phyloP scores from a whole-genome alignment of 1,140 invertebrate species.

The Drosophila takahashii region DNA sequence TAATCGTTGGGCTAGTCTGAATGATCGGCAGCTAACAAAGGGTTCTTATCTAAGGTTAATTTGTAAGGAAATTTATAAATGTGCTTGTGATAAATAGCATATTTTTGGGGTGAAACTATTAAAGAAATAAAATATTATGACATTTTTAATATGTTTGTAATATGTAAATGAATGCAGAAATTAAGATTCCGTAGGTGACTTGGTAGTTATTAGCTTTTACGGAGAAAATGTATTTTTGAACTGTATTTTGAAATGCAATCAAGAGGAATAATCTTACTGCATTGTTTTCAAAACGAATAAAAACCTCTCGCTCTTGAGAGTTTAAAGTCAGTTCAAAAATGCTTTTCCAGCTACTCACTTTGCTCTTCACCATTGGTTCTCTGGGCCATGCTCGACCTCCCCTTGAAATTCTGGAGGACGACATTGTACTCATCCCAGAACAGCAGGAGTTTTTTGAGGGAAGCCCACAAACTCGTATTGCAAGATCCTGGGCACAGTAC shows the following conservation, averaged over 20 bases:
- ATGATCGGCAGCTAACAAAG: not conserved
- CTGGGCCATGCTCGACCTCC: not conserved
- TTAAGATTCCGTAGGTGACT: too few species aligned
- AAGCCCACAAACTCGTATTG: not conserved
- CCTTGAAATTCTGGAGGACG: constrained; percentile 1
- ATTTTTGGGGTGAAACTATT: constrained; percentile 9
- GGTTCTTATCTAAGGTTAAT: constrained; percentile 1
- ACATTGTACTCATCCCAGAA: constrained; percentile 21
- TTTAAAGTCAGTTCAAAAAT: constrained; percentile 8
- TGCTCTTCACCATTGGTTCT: not conserved
- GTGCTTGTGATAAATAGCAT: not conserved
- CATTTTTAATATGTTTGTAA: not conserved
- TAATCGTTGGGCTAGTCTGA: constrained; percentile 5
- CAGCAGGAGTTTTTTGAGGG: constrained; percentile 26
- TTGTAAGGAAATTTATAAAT: not conserved
- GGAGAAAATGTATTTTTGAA: not conserved
- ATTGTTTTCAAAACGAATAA: not conserved
- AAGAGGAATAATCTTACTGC: not conserved
- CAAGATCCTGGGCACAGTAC: constrained; percentile 14
- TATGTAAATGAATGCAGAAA: not conserved
- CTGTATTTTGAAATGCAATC: not conserved
- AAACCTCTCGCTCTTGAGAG: not conserved
- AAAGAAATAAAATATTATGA: too few species aligned
- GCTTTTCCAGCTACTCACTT: not conserved
- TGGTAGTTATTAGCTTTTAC: not conserved